These are phyloP conservation scores for Andrena fulva DNA, from an alignment of 2,888 invertebrate species.

Conservation along the genomic window DNA sequence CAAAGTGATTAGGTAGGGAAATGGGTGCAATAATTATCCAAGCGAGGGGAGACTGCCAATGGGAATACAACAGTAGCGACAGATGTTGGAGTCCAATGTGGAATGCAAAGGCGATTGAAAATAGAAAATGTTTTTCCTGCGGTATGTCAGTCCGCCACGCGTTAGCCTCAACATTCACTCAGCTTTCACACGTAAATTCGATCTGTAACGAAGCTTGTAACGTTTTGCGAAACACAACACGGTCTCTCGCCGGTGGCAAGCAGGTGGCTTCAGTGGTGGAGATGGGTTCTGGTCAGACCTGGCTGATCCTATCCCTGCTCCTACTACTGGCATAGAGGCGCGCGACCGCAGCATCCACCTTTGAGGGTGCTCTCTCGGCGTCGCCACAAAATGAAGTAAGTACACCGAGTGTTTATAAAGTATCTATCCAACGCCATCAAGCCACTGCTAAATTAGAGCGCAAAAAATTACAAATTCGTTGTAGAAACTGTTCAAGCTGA, in stretches of 20 bases:
- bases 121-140: neutral
- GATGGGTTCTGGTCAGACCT: slow-evolving; percentile 29
- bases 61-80: neutral
- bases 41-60: neutral
- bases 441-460: no score
- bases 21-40: no score
- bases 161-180: neutral
- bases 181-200: slow-evolving; percentile 1
- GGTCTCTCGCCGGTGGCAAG: neutral
- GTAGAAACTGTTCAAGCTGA: no score
- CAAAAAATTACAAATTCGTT: no score
- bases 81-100: no score
- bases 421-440: neutral
- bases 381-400: slow-evolving; percentile 2
- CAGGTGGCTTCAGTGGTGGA: slow-evolving; percentile 32
- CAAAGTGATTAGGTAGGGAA: no score
- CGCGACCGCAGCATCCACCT: slow-evolving; percentile 24
- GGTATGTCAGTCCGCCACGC: no score
- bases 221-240: neutral
- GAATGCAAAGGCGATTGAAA: no score
- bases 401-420: neutral
- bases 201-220: slow-evolving; percentile 1
- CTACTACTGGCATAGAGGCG: slow-evolving; percentile 44
- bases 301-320: slow-evolving; percentile 31
- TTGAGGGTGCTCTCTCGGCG: slow-evolving; percentile 24